phyloP scores from a whole-genome alignment of 2,888 invertebrate genomes.

The Ectobius pallidus region DNA sequence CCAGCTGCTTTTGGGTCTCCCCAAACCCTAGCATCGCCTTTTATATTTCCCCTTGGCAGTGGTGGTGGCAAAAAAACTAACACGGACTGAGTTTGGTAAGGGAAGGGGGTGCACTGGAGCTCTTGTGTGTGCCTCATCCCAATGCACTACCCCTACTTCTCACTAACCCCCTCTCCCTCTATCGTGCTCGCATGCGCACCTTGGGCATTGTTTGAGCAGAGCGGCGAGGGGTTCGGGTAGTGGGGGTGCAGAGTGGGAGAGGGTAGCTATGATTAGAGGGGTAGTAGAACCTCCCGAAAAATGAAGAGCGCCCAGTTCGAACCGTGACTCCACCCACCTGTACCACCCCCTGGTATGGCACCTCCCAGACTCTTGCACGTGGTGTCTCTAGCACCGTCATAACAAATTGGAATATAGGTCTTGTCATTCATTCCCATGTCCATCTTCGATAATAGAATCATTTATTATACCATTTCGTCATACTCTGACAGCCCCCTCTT shows the following conservation, averaged over 20 bases:
- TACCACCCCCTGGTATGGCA: neutral
- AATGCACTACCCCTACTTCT: slow-evolving; percentile 31
- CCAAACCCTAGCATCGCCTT: slow-evolving; percentile 38
- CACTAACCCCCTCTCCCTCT: neutral
- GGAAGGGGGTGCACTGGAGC: slow-evolving; percentile 35
- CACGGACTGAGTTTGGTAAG: slow-evolving; percentile 3
- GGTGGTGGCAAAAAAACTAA: slow-evolving; percentile 36
- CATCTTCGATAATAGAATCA: too few species aligned
- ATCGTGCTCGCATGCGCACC: slow-evolving; percentile 28
- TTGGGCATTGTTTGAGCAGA: slow-evolving; percentile 31
- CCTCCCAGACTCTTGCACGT: slow-evolving; percentile 26
- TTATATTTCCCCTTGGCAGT: slow-evolving; percentile 43
- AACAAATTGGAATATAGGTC: slow-evolving; percentile 1
- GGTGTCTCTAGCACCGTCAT: neutral
- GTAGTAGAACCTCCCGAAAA: slow-evolving; percentile 37
- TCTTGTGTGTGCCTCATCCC: slow-evolving; percentile 30
- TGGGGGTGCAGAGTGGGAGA: slow-evolving; percentile 6
- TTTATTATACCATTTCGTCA: too few species aligned
- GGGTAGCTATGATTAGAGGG: slow-evolving; percentile 26
- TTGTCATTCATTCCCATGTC: too few species aligned
- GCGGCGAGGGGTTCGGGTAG: neutral
- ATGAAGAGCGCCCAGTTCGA: slow-evolving; percentile 31
- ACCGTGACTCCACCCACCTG: slow-evolving; percentile 38
- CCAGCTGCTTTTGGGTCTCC: slow-evolving; percentile 39
- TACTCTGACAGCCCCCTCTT: too few species aligned